Evolutionary conservation across 2,888 invertebrate species (phyloP).

Genomic region (Odontocolon sp.): DNA sequence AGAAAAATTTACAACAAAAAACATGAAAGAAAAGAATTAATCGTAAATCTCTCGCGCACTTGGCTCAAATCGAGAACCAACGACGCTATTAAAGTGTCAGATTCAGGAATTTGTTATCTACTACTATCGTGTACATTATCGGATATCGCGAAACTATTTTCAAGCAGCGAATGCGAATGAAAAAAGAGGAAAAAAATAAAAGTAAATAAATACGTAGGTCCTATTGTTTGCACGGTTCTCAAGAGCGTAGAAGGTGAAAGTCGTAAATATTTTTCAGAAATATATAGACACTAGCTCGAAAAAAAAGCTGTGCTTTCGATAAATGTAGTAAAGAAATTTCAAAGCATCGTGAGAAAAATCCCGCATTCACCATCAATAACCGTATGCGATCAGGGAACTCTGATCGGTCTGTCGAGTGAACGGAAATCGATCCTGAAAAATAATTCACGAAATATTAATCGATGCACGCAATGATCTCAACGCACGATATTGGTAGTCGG

Average conservation of each 20-base stretch:
- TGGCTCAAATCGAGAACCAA: slow-evolving; percentile 31
- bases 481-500: slow-evolving; percentile 70
- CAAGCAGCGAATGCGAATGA: slow-evolving; percentile 8
- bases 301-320: slow-evolving; percentile 37
- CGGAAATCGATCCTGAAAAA: too few relatives aligned
- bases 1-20: slow-evolving; percentile 7
- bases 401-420: not conserved
- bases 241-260: not conserved
- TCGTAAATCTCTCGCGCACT: slow-evolving; percentile 35
- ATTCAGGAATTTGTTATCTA: slow-evolving; percentile 25
- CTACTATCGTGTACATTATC: slow-evolving; percentile 48
- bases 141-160: slow-evolving; percentile 44
- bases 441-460: slow-evolving; percentile 52
- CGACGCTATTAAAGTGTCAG: slow-evolving; percentile 36
- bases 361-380: not conserved
- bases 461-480: slow-evolving; percentile 77
- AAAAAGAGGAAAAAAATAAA: slow-evolving; percentile 17
- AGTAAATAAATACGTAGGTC: slow-evolving; percentile 22
- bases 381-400: not conserved
- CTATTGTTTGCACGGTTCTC: slow-evolving; percentile 16
- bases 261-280: slow-evolving; percentile 49
- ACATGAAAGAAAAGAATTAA: slow-evolving; percentile 13
- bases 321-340: not conserved
- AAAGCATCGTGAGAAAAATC: not conserved
- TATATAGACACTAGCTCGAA: slow-evolving; percentile 33